These are phyloP conservation scores for Spodoptera exigua DNA, from an alignment of 2,888 invertebrate species.

Conservation along the genomic window DNA sequence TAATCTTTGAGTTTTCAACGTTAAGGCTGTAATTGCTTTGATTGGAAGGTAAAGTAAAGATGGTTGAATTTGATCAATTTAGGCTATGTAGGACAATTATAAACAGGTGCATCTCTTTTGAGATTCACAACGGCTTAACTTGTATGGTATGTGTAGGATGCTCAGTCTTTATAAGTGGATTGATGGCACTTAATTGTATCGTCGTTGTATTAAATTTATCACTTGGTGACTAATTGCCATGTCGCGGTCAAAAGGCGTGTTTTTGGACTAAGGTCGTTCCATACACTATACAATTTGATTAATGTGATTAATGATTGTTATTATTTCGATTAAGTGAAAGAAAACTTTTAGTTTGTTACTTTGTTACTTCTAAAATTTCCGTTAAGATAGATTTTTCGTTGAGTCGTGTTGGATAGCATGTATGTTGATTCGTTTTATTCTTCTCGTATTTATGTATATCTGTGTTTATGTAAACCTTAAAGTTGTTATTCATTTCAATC, in stretches of 20 bases:
- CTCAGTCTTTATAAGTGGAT: constrained; percentile 26
- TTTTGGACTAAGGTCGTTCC: constrained; percentile 39
- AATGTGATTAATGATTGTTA: constrained; percentile 5
- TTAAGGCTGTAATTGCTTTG: constrained; percentile 48
- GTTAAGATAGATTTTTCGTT: too few species aligned
- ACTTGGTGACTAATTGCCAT: constrained; percentile 27
- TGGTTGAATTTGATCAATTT: constrained; percentile 39
- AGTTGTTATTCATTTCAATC: too few species aligned
- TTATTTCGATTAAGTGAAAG: not conserved
- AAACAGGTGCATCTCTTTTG: constrained; percentile 59
- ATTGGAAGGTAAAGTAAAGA: constrained; percentile 30
- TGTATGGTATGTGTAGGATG: constrained; percentile 37
- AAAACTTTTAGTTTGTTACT: too few species aligned
- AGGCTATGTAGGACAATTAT: constrained; percentile 59
- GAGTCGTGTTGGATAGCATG: too few species aligned
- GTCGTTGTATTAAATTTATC: constrained; percentile 33
- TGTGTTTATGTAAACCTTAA: too few species aligned
- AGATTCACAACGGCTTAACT: constrained; percentile 36
- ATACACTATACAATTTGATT: constrained; percentile 12
- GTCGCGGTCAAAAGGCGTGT: constrained; percentile 11
- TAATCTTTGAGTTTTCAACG: constrained; percentile 18
- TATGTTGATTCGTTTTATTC: too few species aligned
- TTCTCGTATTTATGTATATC: too few species aligned
- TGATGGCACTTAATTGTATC: constrained; percentile 43
- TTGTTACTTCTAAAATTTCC: too few species aligned